Evolutionary conservation across 1,140 invertebrate genomes (phyloP).

Genomic region (Aphelinus certus): DNA sequence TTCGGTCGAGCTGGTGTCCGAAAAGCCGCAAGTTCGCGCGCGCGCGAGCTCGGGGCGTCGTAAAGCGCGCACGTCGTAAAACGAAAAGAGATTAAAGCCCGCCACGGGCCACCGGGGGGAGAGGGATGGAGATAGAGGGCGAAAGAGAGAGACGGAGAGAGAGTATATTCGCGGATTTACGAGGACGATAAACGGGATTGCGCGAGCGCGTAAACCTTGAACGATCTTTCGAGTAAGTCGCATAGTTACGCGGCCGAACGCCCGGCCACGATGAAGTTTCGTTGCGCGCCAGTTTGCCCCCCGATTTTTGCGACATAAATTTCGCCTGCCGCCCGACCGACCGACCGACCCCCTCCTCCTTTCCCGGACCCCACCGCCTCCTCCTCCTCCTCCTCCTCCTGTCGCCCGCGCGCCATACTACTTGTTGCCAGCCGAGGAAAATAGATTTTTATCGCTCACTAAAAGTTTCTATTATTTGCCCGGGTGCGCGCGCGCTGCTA

Average conservation of each 20-base stretch:
- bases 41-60: not conserved
- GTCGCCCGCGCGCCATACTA: too few species aligned
- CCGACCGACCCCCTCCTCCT: too few species aligned
- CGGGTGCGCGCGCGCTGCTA: conserved; percentile 4
- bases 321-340: not conserved
- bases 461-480: conserved; percentile 37
- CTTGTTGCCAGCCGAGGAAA: conserved; percentile 5
- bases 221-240: conserved; percentile 47
- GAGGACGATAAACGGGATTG: conserved; percentile 53
- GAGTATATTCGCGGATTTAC: conserved; percentile 51
- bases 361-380: too few species aligned
- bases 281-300: not conserved
- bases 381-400: too few species aligned
- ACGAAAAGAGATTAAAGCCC: conserved; percentile 50
- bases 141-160: conserved; percentile 33
- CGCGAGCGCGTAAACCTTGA: conserved; percentile 47
- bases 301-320: conserved; percentile 32
- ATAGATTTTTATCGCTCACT: conserved; percentile 38
- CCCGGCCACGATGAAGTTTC: not conserved
- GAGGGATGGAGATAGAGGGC: conserved; percentile 1
- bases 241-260: conserved; percentile 35
- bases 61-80: conserved; percentile 50
- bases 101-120: not conserved
- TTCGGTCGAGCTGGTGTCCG: too few species aligned
- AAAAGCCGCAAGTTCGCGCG: too few species aligned